Conservation (phyloP, 2,888 invertebrate species). For the Meloe dianella region DNA sequence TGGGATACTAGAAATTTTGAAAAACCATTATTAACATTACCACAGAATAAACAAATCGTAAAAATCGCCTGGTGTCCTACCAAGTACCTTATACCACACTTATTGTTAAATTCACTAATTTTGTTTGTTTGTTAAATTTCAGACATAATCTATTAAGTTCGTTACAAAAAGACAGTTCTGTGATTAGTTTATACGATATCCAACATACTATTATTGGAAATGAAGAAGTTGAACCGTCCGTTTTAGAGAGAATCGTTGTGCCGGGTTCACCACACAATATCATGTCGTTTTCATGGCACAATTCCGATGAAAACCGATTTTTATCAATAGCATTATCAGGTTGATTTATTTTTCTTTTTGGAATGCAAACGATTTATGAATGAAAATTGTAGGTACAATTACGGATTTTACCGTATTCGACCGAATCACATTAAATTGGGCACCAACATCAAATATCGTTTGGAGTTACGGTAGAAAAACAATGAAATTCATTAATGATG, state of each 20-base stretch:
- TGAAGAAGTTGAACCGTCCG: constrained; percentile 78
- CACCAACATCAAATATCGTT: constrained; percentile 72
- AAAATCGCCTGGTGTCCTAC: constrained; percentile 91
- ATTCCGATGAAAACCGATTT: constrained; percentile 77
- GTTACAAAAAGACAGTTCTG: constrained; percentile 77
- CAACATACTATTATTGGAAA: constrained; percentile 72
- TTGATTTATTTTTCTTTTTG: constrained; percentile 40
- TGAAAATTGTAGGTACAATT: constrained; percentile 62
- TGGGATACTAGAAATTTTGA: constrained; percentile 91
- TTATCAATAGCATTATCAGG: constrained; percentile 70
- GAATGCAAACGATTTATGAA: too few species aligned
- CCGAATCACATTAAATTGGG: constrained; percentile 83
- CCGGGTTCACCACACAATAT: constrained; percentile 62
- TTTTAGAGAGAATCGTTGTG: constrained; percentile 72
- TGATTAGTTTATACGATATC: constrained; percentile 85
- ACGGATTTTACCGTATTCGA: constrained; percentile 81
- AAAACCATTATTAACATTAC: constrained; percentile 78
- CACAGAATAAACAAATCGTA: constrained; percentile 71
- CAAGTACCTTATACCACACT: constrained; percentile 61
- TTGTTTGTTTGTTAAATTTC: constrained; percentile 48
- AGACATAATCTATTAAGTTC: constrained; percentile 79
- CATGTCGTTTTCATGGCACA: constrained; percentile 89
- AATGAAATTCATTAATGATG: constrained; percentile 66
- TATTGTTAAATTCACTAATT: background rate
- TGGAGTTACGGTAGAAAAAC: constrained; percentile 78